These are phyloP conservation scores for Notodonta dromedarius DNA, from an alignment of 2,888 invertebrate species.

Conservation along the genomic window DNA sequence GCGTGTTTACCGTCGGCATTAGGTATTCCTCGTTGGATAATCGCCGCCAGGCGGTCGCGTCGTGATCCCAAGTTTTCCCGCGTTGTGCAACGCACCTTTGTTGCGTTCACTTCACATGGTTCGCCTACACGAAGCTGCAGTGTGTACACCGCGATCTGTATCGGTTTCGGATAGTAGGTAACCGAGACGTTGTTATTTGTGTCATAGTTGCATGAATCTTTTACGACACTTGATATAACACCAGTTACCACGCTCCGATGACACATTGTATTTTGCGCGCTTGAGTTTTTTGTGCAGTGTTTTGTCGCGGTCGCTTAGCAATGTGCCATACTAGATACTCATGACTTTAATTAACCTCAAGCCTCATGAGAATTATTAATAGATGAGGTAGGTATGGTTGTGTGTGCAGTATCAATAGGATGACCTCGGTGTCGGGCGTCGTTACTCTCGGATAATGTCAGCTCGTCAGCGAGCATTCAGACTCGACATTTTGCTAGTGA, in stretches of 20 bases:
- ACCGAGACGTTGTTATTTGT: slow-evolving; percentile 62
- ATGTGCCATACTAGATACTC: slow-evolving; percentile 16
- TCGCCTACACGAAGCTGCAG: slow-evolving; percentile 24
- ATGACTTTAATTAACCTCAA: slow-evolving; percentile 17
- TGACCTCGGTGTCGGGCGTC: slow-evolving; percentile 40
- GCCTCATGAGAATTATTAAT: slow-evolving; percentile 16
- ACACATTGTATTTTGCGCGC: slow-evolving; percentile 46
- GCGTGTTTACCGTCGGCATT: slow-evolving; percentile 61
- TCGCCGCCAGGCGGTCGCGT: slow-evolving; percentile 56
- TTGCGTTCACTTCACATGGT: slow-evolving; percentile 57
- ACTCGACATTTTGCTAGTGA: slow-evolving; percentile 38
- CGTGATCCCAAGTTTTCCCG: slow-evolving; percentile 67
- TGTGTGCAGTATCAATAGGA: slow-evolving; percentile 31
- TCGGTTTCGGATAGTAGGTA: slow-evolving; percentile 56
- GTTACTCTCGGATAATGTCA: slow-evolving; percentile 41
- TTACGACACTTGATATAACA: slow-evolving; percentile 64
- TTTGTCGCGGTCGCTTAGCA: slow-evolving; percentile 29
- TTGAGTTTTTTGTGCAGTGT: slow-evolving; percentile 19
- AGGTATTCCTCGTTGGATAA: slow-evolving; percentile 56
- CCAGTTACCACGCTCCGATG: slow-evolving; percentile 61
- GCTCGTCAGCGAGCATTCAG: slow-evolving; percentile 47
- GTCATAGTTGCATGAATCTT: slow-evolving; percentile 63
- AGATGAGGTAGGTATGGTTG: slow-evolving; percentile 11
- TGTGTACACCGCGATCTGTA: slow-evolving; percentile 49
- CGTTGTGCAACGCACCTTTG: slow-evolving; percentile 64